phyloP scores from a whole-genome alignment of 1,140 invertebrate genomes.

The Hylyphantes graminicola region DNA sequence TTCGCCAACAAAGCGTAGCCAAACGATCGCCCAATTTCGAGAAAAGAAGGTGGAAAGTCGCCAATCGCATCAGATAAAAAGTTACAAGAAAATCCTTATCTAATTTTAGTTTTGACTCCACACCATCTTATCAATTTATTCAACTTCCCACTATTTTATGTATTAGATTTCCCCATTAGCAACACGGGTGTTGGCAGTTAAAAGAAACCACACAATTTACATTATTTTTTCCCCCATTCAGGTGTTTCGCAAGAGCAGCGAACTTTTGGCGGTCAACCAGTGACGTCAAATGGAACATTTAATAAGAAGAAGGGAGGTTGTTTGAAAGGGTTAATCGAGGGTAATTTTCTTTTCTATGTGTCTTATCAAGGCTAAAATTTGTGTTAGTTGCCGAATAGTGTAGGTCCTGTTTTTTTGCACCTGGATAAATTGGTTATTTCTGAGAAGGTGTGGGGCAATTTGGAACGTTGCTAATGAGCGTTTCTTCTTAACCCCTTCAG shows the following conservation, averaged over 20 bases:
- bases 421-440: too few species aligned
- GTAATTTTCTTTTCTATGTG: too few species aligned
- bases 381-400: too few species aligned
- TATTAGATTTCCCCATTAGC: not conserved
- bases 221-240: constrained; percentile 9
- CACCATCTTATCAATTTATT: not conserved
- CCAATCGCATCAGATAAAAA: not conserved
- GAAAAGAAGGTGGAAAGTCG: constrained; percentile 13
- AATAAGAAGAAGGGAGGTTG: not conserved
- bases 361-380: too few species aligned
- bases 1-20: constrained; percentile 5
- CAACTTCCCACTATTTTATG: not conserved
- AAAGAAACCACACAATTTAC: constrained; percentile 9
- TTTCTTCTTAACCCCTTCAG: too few species aligned
- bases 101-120: constrained; percentile 5
- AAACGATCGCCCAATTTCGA: not conserved
- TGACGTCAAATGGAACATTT: constrained; percentile 32
- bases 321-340: too few species aligned
- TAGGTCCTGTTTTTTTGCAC: too few species aligned
- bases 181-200: not conserved
- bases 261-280: constrained; percentile 34
- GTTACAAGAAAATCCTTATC: constrained; percentile 7
- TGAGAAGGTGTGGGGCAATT: too few species aligned
- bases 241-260: constrained; percentile 27
- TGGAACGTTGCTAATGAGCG: too few species aligned